Base-by-base conservation (phyloP, 23 tunicate genomes). In the Styela plicata region DNA sequence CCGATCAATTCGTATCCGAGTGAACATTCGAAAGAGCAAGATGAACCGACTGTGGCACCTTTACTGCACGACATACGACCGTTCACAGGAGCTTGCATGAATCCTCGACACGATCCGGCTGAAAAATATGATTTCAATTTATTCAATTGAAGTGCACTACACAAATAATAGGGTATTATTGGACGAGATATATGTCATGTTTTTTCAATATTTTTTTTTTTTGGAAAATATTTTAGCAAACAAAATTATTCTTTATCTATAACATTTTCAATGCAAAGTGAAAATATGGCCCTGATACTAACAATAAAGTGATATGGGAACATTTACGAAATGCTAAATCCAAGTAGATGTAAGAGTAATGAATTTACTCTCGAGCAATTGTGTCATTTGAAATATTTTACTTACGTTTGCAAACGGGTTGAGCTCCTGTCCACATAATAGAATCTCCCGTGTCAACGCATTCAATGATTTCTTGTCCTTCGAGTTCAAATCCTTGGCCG, bases 351-450 rank as follows among this genome's bases (percentile, higher is more conserved):
- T 62, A 62, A 23, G n/a, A n/a, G n/a, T n/a, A n/a, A n/a, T n/a
- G n/a, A n/a, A n/a, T n/a, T n/a, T n/a, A n/a, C n/a, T n/a, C n/a
- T n/a, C n/a, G n/a, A n/a, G n/a, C n/a, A n/a, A n/a, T n/a, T n/a
- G n/a, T n/a, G 57, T 44, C 57, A 44, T 5, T 44, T 5, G 7
- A 44, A 44, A 44, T 5, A 44, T 44, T 5, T 44, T 23, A 31
- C 85, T 74, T 82, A 91, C 97, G 81, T 82, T 77, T 53, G 71
- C 97, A 91, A 29, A 25, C 44, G 28, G 90, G 97, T 7, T 70
- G 35, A 3, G 69, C 81, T 16, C 36, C 37, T 10, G 65, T 65
- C 97, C 97, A 91, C 3, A n/a, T 32, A 2, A 80, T 20, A 26
- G 80, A 84, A 19, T 34, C 2, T 2, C 73, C 63, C 18, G 69